Base-by-base conservation (phyloP, 2,888 invertebrate species). In the Aphidoletes aphidimyza region DNA sequence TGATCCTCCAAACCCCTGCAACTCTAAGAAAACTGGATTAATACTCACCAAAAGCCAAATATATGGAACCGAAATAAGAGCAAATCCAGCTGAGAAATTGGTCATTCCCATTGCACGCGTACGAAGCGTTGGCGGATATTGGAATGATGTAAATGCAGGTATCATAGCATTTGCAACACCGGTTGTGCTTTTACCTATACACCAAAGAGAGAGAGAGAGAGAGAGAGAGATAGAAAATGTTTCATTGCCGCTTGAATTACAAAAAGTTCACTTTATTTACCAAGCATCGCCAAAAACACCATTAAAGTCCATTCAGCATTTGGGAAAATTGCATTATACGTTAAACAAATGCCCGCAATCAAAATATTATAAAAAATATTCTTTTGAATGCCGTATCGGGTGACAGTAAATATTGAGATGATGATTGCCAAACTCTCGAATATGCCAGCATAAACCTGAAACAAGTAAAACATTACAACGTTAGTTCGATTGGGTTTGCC, bases 151-250 rank as follows among this genome's bases (percentile, higher is more conserved):
- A 88, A 92, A 94, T 83, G 94, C 93, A 0, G 95, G 95, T 89
- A 95, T 91, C 88, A 95, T 93, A 88, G 94, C 95, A 88, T 95
- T 96, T 26, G 94, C 94, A 0, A 94, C 93, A 17, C 95, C 94
- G 85, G 95, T 94, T 45, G 94, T 92, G 87, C 95, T 95, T 90
- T 95, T 95, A 85, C 92, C 93, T 90, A 78, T 9, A 17, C 2
- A n/a, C 9, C 3, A 37, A 42, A 59, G 37, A 54, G 0, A 81
- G 81, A 6, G 34, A 81, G n/a, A n/a, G n/a, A n/a, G n/a, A n/a
- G n/a, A n/a, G 19, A 6, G 78, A 83, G 17, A 83, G 17, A 83
- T 78, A 78, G 3, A 37, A 2, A 83, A 22, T 37, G 1, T 36
- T 17, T 34, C 1, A 19, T 34, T 78, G n/a, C n/a, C n/a, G n/a